Conservation (phyloP, 1,140 invertebrate species). For the Rhizoglyphus robini region DNA sequence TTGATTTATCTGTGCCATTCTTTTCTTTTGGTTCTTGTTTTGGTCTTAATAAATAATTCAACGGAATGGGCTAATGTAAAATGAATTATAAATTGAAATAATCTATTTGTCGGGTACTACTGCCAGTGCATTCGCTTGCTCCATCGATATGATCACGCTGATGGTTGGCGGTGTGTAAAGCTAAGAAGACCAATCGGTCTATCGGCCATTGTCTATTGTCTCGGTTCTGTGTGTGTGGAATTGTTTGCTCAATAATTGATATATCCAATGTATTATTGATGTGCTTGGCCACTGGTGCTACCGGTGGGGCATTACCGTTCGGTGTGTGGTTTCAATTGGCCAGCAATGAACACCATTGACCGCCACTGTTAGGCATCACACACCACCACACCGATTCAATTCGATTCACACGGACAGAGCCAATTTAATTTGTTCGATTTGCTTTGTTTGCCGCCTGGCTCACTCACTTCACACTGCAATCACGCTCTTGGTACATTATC, state of each 20-base stretch:
- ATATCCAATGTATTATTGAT: background rate
- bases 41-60: constrained; percentile 11
- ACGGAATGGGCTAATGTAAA: constrained; percentile 6
- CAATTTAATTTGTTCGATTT: too few species aligned
- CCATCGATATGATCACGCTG: too few species aligned
- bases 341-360: too few species aligned
- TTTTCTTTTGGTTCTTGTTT: background rate
- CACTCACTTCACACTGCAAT: too few species aligned
- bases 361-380: too few species aligned
- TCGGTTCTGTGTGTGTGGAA: background rate
- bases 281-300: background rate
- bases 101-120: too few species aligned
- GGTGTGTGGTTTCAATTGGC: background rate
- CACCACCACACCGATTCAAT: too few species aligned
- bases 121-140: too few species aligned
- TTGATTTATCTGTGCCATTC: constrained; percentile 1
- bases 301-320: too few species aligned
- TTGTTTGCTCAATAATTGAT: constrained; percentile 13
- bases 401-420: too few species aligned
- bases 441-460: too few species aligned
- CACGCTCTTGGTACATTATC: too few species aligned
- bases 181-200: background rate
- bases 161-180: background rate
- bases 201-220: background rate
- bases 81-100: constrained; percentile 14